phyloP scores from a whole-genome alignment of 2,113 vertebrate species.

The Microtus ochrogaster region DNA sequence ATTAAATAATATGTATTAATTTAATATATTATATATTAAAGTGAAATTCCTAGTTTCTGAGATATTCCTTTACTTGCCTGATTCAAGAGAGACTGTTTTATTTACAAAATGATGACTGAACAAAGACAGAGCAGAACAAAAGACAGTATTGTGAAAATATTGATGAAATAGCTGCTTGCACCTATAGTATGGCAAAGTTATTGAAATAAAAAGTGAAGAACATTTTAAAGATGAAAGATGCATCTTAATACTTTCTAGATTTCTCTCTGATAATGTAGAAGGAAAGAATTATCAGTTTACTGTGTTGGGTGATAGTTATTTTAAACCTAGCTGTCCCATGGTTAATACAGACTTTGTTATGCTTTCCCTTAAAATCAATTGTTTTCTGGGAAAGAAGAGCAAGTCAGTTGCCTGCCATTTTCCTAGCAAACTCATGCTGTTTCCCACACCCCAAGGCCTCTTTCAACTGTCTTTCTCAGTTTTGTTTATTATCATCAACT shows the following conservation, averaged over 20 bases:
- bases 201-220: not conserved
- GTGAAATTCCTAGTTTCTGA: no score
- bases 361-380: slow-evolving; percentile 10
- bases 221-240: not conserved
- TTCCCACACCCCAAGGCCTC: not conserved
- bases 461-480: not conserved
- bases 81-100: not conserved
- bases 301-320: not conserved
- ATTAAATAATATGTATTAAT: not conserved
- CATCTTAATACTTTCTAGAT: slow-evolving; percentile 12
- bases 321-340: not conserved
- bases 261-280: slow-evolving; percentile 21
- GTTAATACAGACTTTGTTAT: not conserved
- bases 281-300: slow-evolving; percentile 4
- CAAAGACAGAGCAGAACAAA: not conserved
- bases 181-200: not conserved
- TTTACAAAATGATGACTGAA: not conserved
- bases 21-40: no score
- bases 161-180: not conserved
- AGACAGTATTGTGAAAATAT: slow-evolving; percentile 34
- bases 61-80: not conserved
- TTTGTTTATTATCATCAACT: not conserved
- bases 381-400: not conserved
- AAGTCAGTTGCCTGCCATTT: slow-evolving; percentile 7
- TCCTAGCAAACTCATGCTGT: not conserved